Evolutionary conservation across 2,888 invertebrate species (phyloP), one percentile per base, ranked within the genome.

Genomic region (Cistogaster globosa): DNA sequence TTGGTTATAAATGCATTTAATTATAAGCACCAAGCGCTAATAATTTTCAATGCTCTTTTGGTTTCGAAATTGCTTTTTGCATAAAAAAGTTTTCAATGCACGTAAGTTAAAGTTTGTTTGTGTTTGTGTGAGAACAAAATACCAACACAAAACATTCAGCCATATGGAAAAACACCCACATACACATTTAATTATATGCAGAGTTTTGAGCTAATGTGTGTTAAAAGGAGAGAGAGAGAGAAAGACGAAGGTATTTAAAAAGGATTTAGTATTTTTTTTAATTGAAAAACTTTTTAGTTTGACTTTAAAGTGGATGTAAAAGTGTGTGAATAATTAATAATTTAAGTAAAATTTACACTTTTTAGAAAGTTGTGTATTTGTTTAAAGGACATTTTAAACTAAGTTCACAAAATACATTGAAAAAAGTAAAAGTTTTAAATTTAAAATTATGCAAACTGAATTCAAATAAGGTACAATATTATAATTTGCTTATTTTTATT

Each of bases 261-360:
- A 57, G 26, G 68, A 68, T 57, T 75, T 69, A 51, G 55, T 42
- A 62, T 67, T 48, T 55, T 60, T 26, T 74, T 68, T 85, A 74
- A 81, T 85, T 85, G 74, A 77, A 78, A 85, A 82, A 74, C 48
- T 82, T 84, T 53, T 72, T 68, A 26, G 68, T 71, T 63, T 74
- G 60, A 72, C 51, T 68, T 68, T 71, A 18, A 71, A 63, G 62
- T 45, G 51, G 45, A 62, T 65, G 60, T 67, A 62, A 81, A 68
- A 55, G 62, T 63, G 69, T 72, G 72, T 67, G 65, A 74, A 79
- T 74, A 80, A 69, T 71, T 58, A 65, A 76, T 69, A 69, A 71
- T 76, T 76, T 69, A 82, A 68, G 3, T 32, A 62, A 38, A 71
- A 77, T 51, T 65, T 65, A 48, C 45, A 58, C 14, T 48, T 57